Conservation (phyloP, 2,888 invertebrate species). For the Catotricha subobsoleta region DNA sequence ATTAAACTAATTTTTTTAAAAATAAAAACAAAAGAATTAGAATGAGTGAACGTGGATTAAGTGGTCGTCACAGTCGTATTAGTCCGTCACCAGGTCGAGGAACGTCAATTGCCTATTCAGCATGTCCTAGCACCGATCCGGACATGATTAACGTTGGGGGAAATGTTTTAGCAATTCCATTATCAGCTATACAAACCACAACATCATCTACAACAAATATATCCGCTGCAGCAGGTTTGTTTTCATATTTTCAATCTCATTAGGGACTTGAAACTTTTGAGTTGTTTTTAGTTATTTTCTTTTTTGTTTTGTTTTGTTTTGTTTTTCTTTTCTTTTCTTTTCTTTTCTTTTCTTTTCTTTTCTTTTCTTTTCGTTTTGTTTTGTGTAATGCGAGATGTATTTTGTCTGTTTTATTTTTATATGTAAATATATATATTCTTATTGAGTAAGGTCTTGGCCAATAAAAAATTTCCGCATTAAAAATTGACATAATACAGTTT, state of each 20-base stretch:
- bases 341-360: not conserved
- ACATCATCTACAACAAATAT: constrained; percentile 15
- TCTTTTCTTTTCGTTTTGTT: not conserved
- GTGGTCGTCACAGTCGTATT: constrained; percentile 26
- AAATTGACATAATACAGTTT: too few relatives aligned
- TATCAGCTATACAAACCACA: constrained; percentile 26
- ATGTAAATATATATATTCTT: not conserved
- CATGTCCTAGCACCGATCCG: constrained; percentile 27
- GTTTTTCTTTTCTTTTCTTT: not conserved
- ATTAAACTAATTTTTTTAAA: too few relatives aligned
- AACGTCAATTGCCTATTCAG: constrained; percentile 27
- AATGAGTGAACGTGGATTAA: constrained; percentile 21
- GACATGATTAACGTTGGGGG: constrained; percentile 19
- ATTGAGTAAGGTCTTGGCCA: constrained; percentile 1
- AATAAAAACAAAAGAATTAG: not conserved
- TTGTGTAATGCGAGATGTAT: not conserved
- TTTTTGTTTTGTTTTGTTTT: not conserved
- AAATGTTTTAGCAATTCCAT: constrained; percentile 28
- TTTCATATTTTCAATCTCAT: not conserved
- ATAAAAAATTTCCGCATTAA: too few relatives aligned
- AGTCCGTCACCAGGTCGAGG: constrained; percentile 28
- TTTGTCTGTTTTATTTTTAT: not conserved
- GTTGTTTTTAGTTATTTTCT: not conserved
- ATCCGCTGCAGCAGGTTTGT: not conserved
- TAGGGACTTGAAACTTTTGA: not conserved